These are phyloP conservation scores for Amaurobius ferox DNA, from an alignment of 2,888 invertebrate genomes.

Conservation along the genomic window DNA sequence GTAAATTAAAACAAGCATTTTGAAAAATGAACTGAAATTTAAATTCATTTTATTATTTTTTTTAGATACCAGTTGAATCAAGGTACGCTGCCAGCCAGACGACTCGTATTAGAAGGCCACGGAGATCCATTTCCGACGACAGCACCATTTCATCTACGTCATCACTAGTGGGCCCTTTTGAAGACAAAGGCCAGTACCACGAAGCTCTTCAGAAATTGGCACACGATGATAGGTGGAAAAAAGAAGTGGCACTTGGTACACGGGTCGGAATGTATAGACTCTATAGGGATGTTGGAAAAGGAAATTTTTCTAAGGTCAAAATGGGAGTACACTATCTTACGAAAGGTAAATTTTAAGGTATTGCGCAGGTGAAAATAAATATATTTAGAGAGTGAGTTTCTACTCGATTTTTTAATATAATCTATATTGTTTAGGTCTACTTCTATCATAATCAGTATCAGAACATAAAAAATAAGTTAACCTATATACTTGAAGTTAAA, in stretches of 20 bases:
- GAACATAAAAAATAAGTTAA: too few relatives aligned
- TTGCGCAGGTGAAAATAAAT: conserved; percentile 58
- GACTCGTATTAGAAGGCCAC: conserved; percentile 28
- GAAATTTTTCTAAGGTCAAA: conserved; percentile 88
- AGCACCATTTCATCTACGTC: conserved; percentile 48
- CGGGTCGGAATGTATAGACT: conserved; percentile 86
- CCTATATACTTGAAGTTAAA: too few relatives aligned
- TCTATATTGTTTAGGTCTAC: too few relatives aligned
- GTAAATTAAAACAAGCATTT: too few relatives aligned
- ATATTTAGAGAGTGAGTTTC: too few relatives aligned
- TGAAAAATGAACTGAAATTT: too few relatives aligned
- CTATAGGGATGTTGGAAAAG: conserved; percentile 85
- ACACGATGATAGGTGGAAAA: conserved; percentile 78
- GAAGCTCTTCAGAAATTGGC: conserved; percentile 35
- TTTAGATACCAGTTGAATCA: conserved; percentile 46
- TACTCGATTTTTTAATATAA: neutral
- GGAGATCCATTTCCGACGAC: conserved; percentile 55
- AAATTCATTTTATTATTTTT: too few relatives aligned
- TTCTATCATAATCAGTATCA: too few relatives aligned
- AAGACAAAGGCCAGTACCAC: conserved; percentile 17
- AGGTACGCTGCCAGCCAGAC: conserved; percentile 4
- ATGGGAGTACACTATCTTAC: conserved; percentile 86
- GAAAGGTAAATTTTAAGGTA: too few relatives aligned
- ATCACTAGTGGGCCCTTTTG: neutral
- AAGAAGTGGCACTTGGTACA: conserved; percentile 84